phyloP scores from a whole-genome alignment of 1,140 invertebrate species.

The Anthonomus grandis region DNA sequence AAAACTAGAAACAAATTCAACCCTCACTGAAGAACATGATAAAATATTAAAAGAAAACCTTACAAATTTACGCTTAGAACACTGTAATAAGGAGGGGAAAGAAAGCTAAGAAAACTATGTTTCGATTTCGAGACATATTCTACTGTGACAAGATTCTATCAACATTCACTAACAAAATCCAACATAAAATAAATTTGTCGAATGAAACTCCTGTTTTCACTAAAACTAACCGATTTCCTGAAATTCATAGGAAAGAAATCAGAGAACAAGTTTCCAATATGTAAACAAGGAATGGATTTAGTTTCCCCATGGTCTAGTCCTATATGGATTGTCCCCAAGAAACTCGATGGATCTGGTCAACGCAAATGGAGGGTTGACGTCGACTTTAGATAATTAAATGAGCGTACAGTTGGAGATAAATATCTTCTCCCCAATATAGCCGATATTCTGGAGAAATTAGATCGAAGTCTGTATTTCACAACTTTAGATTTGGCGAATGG shows the following conservation, averaged over 20 bases:
- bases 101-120: not conserved
- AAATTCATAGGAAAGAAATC: not conserved
- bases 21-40: not conserved
- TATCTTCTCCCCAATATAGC: too few relatives aligned
- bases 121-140: not conserved
- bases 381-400: too few relatives aligned
- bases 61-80: not conserved
- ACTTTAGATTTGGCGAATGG: too few relatives aligned
- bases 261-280: not conserved
- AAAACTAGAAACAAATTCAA: too few relatives aligned
- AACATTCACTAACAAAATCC: slow-evolving; percentile 2
- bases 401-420: too few relatives aligned
- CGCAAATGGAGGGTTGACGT: too few relatives aligned
- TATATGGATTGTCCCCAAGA: too few relatives aligned
- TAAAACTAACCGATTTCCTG: not conserved
- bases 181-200: not conserved
- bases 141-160: not conserved
- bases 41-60: not conserved
- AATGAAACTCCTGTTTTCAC: not conserved
- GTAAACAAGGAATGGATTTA: not conserved
- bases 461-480: too few relatives aligned
- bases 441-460: too few relatives aligned
- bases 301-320: not conserved
- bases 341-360: too few relatives aligned
- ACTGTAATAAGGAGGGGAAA: not conserved